These are phyloP conservation scores for Microtus ochrogaster DNA, from an alignment of 2,113 vertebrate species.

Conservation along the genomic window DNA sequence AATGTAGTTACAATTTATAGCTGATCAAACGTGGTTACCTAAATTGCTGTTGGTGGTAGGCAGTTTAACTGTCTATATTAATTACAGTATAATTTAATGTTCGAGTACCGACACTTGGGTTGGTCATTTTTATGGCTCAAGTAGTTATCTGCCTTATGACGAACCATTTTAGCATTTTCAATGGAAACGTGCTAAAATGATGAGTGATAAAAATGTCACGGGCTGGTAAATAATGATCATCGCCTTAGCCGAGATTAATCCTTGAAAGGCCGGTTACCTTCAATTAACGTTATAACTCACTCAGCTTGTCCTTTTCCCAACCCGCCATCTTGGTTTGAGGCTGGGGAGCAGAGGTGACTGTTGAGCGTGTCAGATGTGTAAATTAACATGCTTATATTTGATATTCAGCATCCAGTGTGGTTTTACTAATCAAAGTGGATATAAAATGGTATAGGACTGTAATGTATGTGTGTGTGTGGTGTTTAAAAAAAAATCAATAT, in stretches of 20 bases:
- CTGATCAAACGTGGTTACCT: conserved; percentile 98
- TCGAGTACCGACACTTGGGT: conserved; percentile 89
- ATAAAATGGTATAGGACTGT: neutral
- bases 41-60: conserved; percentile 99
- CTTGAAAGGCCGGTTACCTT: conserved; percentile 90
- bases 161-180: conserved; percentile 92
- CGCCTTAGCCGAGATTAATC: conserved; percentile 90
- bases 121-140: conserved; percentile 91
- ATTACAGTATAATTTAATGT: conserved; percentile 98
- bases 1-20: conserved; percentile 98
- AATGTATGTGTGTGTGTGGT: neutral
- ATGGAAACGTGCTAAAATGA: conserved; percentile 91
- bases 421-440: conserved; percentile 28
- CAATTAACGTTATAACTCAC: conserved; percentile 89
- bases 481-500: conserved; percentile 54
- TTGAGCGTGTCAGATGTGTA: conserved; percentile 59
- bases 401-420: neutral
- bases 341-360: neutral
- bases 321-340: conserved; percentile 56
- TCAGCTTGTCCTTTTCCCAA: conserved; percentile 79
- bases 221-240: conserved; percentile 91
- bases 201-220: conserved; percentile 91
- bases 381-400: neutral
- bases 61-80: conserved; percentile 99
- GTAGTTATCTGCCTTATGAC: conserved; percentile 91